Percentiles rank a stretch among this genome's conserved stretches.
Evolutionary conservation across 2,888 invertebrate genomes (phyloP).

Genomic region (Actias luna): DNA sequence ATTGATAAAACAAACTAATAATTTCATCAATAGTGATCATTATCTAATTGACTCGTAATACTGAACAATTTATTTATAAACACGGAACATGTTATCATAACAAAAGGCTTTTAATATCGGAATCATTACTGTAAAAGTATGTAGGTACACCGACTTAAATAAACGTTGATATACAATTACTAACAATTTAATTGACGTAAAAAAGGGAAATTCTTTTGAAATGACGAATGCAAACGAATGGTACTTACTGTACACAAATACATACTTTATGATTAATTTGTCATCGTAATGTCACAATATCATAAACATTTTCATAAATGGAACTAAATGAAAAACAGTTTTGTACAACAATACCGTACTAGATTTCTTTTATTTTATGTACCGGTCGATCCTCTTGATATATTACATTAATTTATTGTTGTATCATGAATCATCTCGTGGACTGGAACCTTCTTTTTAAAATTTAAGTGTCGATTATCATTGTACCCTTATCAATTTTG

Average conservation of each 20-base stretch:
- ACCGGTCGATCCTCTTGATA: conserved; percentile 6
- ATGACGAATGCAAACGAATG: conserved; percentile 31
- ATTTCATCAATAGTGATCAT: too few species aligned
- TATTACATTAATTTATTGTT: conserved; percentile 15
- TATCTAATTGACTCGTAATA: too few species aligned
- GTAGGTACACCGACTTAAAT: background rate
- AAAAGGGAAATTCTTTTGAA: conserved; percentile 29
- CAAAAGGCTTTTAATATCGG: background rate
- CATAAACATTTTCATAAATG: background rate
- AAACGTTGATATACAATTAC: background rate
- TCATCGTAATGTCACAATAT: conserved; percentile 26
- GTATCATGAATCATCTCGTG: conserved; percentile 17
- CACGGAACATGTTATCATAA: too few species aligned
- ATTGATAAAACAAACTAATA: too few species aligned
- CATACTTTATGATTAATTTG: conserved; percentile 30
- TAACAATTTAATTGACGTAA: conserved; percentile 2
- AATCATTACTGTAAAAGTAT: background rate
- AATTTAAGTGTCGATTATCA: background rate
- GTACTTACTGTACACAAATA: conserved; percentile 2
- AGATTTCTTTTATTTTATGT: conserved; percentile 1
- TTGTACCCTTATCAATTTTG: background rate
- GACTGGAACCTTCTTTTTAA: conserved; percentile 17
- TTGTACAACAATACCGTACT: conserved; percentile 6
- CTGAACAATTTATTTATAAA: too few species aligned
- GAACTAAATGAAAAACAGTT: conserved; percentile 6